phyloP scores from a whole-genome alignment of 2,888 invertebrate genomes.

The Andrena praecox region DNA sequence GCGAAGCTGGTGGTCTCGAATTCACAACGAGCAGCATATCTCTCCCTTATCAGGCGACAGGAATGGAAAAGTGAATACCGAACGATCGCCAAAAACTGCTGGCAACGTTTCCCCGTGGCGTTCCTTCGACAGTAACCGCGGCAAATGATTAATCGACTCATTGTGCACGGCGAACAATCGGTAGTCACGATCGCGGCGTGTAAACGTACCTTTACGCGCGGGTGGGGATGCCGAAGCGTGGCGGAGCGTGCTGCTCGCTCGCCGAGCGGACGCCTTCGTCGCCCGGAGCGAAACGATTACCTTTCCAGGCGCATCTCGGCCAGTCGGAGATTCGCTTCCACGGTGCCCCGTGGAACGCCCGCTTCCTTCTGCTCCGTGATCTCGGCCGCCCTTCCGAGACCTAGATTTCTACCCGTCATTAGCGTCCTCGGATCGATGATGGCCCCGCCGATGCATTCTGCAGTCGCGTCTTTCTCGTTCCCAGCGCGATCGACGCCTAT shows the following conservation, averaged over 20 bases:
- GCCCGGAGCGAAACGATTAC: slow-evolving; percentile 80
- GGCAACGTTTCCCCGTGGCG: slow-evolving; percentile 1
- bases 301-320: slow-evolving; percentile 79
- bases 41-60: neutral
- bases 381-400: slow-evolving; percentile 23
- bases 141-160: slow-evolving; percentile 59
- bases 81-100: neutral
- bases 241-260: slow-evolving; percentile 79
- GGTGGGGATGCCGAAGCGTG: slow-evolving; percentile 80
- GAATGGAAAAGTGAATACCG: neutral
- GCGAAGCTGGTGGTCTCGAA: neutral
- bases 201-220: slow-evolving; percentile 53
- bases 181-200: slow-evolving; percentile 61
- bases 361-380: slow-evolving; percentile 13
- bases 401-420: slow-evolving; percentile 46
- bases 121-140: slow-evolving; percentile 43
- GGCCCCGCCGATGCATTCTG: neutral
- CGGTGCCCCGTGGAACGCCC: slow-evolving; percentile 59
- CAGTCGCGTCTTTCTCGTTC: slow-evolving; percentile 6
- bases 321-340: slow-evolving; percentile 69
- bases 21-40: neutral
- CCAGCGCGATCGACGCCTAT: neutral
- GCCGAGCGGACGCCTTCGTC: slow-evolving; percentile 74
- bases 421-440: slow-evolving; percentile 35
- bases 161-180: slow-evolving; percentile 60